phyloP scores from a whole-genome alignment of 2,888 invertebrate species.

The Lucinisca nassula region DNA sequence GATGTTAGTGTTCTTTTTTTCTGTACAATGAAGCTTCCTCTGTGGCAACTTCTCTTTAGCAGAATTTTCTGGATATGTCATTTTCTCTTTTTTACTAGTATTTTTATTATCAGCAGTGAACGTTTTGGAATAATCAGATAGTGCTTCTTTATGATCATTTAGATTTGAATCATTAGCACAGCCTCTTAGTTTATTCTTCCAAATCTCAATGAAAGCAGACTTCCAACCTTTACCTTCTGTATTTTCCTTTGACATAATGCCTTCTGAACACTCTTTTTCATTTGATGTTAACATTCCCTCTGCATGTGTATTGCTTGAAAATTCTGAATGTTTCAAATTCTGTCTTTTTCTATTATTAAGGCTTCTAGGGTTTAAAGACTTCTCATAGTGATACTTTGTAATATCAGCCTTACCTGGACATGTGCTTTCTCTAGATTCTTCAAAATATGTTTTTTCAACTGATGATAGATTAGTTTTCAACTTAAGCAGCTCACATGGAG shows the following conservation, averaged over 20 bases:
- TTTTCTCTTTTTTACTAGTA: neutral
- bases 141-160: neutral
- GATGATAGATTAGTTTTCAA: too few relatives aligned
- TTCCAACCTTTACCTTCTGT: too few relatives aligned
- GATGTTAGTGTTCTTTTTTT: neutral
- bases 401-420: neutral
- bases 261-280: too few relatives aligned
- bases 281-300: too few relatives aligned
- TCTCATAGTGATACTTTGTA: neutral
- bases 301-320: too few relatives aligned
- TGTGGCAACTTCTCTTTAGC: neutral
- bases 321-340: neutral
- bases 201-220: neutral
- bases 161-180: neutral
- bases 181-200: neutral
- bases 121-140: neutral
- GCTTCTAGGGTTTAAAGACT: neutral
- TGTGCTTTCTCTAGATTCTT: too few relatives aligned
- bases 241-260: neutral
- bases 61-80: neutral
- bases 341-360: neutral
- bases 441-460: too few relatives aligned
- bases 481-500: neutral
- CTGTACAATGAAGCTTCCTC: neutral
- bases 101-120: neutral